phyloP scores from a whole-genome alignment of 2,888 invertebrate species.

The Xanthorhoe spadicearia region DNA sequence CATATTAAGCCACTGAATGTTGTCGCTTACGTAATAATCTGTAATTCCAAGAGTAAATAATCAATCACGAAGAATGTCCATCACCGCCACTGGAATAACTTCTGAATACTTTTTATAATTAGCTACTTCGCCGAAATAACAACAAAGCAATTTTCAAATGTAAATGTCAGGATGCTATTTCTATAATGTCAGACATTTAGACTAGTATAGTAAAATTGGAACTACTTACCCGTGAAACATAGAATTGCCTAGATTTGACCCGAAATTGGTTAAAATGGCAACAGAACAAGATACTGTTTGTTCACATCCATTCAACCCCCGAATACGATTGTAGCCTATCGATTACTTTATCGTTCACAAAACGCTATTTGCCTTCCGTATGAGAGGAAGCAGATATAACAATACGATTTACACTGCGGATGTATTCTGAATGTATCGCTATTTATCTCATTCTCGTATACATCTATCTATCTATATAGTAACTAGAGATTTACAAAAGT shows the following conservation, averaged over 20 bases:
- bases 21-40: constrained; percentile 18
- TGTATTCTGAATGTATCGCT: constrained; percentile 31
- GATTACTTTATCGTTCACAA: constrained; percentile 35
- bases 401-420: constrained; percentile 33
- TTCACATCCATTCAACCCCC: constrained; percentile 36
- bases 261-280: constrained; percentile 15
- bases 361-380: constrained; percentile 35
- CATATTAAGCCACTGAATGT: constrained; percentile 13
- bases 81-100: constrained; percentile 41
- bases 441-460: constrained; percentile 37
- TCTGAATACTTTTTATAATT: constrained; percentile 54
- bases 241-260: constrained; percentile 6
- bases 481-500: too few species aligned
- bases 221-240: background rate
- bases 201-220: background rate
- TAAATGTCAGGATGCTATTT: background rate
- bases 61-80: constrained; percentile 49
- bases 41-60: constrained; percentile 36
- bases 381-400: constrained; percentile 36
- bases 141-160: background rate
- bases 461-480: background rate
- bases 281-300: constrained; percentile 33
- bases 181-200: background rate
- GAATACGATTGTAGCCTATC: constrained; percentile 36
- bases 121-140: constrained; percentile 41